Conservation (phyloP, 2,113 vertebrate species). For the Pristiophorus japonicus region DNA sequence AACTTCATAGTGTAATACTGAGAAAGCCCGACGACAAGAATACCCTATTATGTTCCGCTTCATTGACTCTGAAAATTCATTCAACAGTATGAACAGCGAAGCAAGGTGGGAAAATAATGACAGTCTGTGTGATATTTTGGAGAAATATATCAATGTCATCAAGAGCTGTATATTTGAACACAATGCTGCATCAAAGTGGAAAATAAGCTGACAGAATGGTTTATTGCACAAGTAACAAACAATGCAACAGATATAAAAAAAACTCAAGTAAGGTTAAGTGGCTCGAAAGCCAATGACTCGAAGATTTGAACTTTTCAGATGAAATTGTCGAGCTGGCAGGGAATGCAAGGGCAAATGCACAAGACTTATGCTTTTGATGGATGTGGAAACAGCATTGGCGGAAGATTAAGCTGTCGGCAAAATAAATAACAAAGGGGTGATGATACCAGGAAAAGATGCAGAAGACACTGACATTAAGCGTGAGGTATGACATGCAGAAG, state of each 20-base stretch:
- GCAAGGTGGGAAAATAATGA: not conserved
- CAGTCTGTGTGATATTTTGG: not conserved
- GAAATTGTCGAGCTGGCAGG: not conserved
- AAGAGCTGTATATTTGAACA: not conserved
- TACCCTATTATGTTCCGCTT: not conserved
- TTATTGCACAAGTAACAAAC: not conserved
- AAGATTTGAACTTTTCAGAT: not conserved
- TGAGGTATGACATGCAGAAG: not conserved
- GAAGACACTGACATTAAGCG: not conserved
- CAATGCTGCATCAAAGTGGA: not conserved
- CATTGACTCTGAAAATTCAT: not conserved
- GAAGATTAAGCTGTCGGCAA: not conserved
- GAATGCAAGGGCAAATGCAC: not conserved
- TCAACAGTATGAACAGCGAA: not conserved
- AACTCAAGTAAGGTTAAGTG: not conserved
- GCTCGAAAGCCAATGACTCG: not conserved
- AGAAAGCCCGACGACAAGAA: not conserved
- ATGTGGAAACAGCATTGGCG: not conserved
- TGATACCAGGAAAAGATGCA: not conserved
- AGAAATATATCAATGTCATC: not conserved
- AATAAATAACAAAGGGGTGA: not conserved
- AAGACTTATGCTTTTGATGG: not conserved
- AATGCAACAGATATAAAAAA: not conserved
- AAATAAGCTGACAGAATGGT: not conserved
- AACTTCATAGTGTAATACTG: not conserved